Percentiles rank a stretch among this genome's conserved stretches.
These are phyloP conservation scores for Chelonus insularis DNA, from an alignment of 1,140 invertebrate genomes.

Conservation along the genomic window DNA sequence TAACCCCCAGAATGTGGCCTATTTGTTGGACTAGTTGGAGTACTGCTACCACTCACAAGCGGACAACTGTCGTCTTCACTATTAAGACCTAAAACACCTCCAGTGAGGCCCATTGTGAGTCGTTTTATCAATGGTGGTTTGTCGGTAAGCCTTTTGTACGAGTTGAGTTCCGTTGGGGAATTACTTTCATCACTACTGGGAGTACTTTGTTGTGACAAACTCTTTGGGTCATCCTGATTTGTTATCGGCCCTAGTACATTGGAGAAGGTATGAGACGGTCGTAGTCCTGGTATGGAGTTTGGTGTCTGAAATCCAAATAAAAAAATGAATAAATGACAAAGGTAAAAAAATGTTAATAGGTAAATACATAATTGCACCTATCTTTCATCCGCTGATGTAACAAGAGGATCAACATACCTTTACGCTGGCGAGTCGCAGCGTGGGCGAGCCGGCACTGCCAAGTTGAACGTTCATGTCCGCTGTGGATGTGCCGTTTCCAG, in stretches of 20 bases:
- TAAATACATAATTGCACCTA: background rate
- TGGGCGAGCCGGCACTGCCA: constrained; percentile 56
- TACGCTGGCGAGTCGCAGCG: constrained; percentile 57
- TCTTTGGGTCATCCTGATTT: constrained; percentile 54
- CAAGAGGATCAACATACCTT: constrained; percentile 45
- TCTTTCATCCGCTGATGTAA: background rate
- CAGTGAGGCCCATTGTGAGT: constrained; percentile 70
- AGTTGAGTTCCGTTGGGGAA: constrained; percentile 86
- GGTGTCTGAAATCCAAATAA: constrained; percentile 45
- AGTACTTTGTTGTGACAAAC: constrained; percentile 65
- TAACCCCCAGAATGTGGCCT: constrained; percentile 73
- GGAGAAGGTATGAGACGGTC: constrained; percentile 58
- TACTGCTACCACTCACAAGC: constrained; percentile 62
- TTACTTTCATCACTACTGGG: constrained; percentile 84
- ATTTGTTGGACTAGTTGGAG: constrained; percentile 63
- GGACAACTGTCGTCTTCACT: constrained; percentile 67
- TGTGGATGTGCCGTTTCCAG: constrained; percentile 51
- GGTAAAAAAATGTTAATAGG: background rate
- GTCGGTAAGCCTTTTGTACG: constrained; percentile 78
- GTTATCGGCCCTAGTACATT: constrained; percentile 57
- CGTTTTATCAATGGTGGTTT: constrained; percentile 82
- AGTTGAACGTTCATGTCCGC: constrained; percentile 63
- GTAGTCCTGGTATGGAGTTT: constrained; percentile 61
- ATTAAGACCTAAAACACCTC: constrained; percentile 52
- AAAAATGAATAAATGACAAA: background rate